Evolutionary conservation across 2,888 invertebrate genomes (phyloP), one percentile per base, ranked within the genome.

Genomic region (Parnassius apollo): DNA sequence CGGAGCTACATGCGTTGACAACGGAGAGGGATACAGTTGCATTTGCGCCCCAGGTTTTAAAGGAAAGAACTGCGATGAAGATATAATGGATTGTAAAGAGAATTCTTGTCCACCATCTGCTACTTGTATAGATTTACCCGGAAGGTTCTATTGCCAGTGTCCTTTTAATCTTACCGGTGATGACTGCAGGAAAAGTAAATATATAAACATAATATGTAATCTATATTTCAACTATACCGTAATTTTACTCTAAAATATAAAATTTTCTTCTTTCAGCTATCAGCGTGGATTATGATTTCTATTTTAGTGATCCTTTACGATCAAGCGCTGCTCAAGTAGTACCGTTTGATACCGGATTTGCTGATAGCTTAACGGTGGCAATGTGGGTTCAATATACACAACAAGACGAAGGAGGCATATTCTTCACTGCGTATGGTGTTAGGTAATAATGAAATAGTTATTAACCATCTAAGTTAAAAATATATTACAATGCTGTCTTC

Each of bases 361-460:
- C 95, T 62, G 94, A 94, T 69, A 96, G 97, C 75, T 84, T 99
- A 44, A 98, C 98, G 0, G 93, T 99, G 60, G 98, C 97, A 18
- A 94, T 99, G 94, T 99, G 99, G 99, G 97, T 99, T 0, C 97
- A 98, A 82, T 99, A 97, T 77, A 96, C 97, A 0, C 96, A 96
- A 77, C 95, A 95, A 85, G 98, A 98, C 75, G 98, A 97, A 86
- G 96, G 96, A 65, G 98, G 98, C 69, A 96, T 97, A 62, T 98
- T 98, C 94, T 97, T 98, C 77, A 98, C 98, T 0, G 93, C 98
- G 7, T 98, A 98, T 81, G 95, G 96, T 68, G 98, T 98, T 58
- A 95, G 96, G 95, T 42, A 59, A 51, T 46, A 62, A 45, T 50
- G 8, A 44, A 46, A 46, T 46, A 46, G 1, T 12, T 46, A 12